A percentile compares a stretch with the other conserved stretches of the same genome.
phyloP scores from a whole-genome alignment of 2,797 vertebrate genomes.

The Acanthiza pusilla region DNA sequence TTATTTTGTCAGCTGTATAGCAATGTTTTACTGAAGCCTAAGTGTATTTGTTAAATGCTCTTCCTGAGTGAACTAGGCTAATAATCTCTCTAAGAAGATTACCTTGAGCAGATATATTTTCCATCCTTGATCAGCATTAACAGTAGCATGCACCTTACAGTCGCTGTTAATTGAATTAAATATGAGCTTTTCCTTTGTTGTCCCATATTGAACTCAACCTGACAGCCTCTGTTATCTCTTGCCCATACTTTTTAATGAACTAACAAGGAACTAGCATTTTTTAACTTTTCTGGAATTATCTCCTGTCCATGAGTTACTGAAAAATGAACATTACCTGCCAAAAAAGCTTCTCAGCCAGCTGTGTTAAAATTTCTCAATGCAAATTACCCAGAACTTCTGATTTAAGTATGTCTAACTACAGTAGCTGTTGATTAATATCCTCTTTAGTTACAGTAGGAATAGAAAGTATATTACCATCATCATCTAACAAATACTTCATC shows the following conservation, averaged over 20 bases:
- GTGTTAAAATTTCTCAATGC: conserved; percentile 33
- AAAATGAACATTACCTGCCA: conserved; percentile 21
- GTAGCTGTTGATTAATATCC: conserved; percentile 58
- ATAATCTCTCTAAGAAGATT: not conserved
- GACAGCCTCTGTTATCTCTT: not conserved
- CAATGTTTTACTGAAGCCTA: not conserved
- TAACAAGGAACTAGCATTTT: not conserved
- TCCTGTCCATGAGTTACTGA: not conserved
- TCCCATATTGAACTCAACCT: not conserved
- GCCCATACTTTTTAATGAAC: not conserved
- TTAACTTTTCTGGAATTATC: not conserved
- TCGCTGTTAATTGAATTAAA: not conserved
- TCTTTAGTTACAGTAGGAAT: conserved; percentile 55
- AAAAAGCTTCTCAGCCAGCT: conserved; percentile 12
- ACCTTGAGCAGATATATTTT: not conserved
- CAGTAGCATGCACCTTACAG: not conserved
- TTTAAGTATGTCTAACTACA: conserved; percentile 57
- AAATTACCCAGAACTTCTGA: conserved; percentile 66
- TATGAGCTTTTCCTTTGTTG: not conserved
- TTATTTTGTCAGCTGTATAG: not conserved
- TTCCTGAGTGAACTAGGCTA: not conserved
- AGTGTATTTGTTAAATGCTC: not conserved
- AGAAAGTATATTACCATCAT: conserved; percentile 45
- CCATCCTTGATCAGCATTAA: not conserved
- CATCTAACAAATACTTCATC: conserved; percentile 25